phyloP scores from a whole-genome alignment of 2,113 vertebrate genomes.

The Ageneiosus marmoratus region DNA sequence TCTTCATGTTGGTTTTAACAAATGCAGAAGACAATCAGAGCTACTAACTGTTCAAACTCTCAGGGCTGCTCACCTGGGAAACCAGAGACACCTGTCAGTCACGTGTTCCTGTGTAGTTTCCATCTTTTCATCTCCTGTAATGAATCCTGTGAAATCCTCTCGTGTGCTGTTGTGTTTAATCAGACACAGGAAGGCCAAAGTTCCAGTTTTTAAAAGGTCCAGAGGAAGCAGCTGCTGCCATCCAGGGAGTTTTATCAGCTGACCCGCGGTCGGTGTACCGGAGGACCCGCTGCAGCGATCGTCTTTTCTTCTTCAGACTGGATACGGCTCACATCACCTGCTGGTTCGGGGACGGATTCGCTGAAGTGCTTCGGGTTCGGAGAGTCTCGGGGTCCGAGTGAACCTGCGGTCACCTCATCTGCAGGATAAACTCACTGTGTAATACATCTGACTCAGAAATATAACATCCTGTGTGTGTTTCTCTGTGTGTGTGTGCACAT shows the following conservation, averaged over 20 bases:
- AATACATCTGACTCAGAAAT: not conserved
- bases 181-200: constrained; percentile 53
- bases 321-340: constrained; percentile 81
- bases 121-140: not conserved
- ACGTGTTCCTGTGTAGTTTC: not conserved
- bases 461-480: not conserved
- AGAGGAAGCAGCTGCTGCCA: constrained; percentile 76
- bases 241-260: constrained; percentile 77
- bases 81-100: not conserved
- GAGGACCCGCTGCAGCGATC: constrained; percentile 63
- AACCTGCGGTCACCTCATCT: not conserved
- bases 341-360: constrained; percentile 85
- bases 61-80: not conserved
- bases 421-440: not conserved
- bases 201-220: constrained; percentile 78
- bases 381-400: not conserved
- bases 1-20: not conserved
- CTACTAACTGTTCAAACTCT: not conserved
- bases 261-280: constrained; percentile 87
- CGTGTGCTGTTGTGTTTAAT: not conserved
- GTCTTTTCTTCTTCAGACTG: constrained; percentile 67
- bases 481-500: not conserved
- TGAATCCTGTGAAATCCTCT: not conserved
- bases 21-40: not conserved
- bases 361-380: constrained; percentile 80